Conservation (phyloP, 2,113 vertebrate genomes). For the Bos taurus region ARS-UCD2.0 NC_037338.1:72005501-72006000, state of each 20-base stretch:
- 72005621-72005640: neutral
- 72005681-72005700: neutral
- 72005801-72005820: conserved; percentile 40
- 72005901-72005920: conserved; percentile 10
- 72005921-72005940: conserved; percentile 1
- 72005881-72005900: neutral
- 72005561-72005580: neutral
- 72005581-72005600: neutral
- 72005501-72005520: neutral
- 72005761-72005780: neutral
- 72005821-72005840: conserved; percentile 44
- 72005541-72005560: neutral
- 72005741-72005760: neutral
- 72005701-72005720: neutral
- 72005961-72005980: conserved; percentile 14
- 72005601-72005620: neutral
- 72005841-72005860: conserved; percentile 62
- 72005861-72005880: conserved; percentile 53
- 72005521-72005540: neutral
- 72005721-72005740: neutral
- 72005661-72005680: neutral
- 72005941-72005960: conserved; percentile 3
- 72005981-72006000: conserved; percentile 13
- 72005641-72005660: neutral
- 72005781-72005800: conserved; percentile 11